phyloP scores from a whole-genome alignment of 2,113 vertebrate species.

The Dromaius novaehollandiae region DNA sequence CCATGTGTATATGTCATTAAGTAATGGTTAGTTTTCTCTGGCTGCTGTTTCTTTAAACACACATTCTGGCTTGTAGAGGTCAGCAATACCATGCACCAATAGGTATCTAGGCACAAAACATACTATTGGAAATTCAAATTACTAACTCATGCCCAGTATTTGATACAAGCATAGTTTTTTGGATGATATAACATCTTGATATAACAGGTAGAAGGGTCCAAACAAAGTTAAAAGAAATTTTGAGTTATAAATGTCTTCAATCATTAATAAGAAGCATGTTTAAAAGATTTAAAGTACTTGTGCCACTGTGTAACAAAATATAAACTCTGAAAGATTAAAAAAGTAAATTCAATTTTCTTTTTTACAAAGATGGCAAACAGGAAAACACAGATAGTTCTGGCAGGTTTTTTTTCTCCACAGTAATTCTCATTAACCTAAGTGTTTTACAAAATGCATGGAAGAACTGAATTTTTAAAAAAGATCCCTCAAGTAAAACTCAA shows the following conservation, averaged over 20 bases:
- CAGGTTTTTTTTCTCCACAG: background rate
- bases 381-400: background rate
- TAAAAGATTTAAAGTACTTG: background rate
- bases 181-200: background rate
- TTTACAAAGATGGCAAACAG: background rate
- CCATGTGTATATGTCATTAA: background rate
- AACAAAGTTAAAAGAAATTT: background rate
- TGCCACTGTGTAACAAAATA: background rate
- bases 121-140: background rate
- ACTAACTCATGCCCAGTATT: background rate
- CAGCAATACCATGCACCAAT: background rate
- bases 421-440: background rate
- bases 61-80: background rate
- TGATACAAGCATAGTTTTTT: background rate
- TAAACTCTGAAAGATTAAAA: background rate
- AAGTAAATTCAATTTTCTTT: background rate
- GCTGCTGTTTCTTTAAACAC: background rate
- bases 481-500: background rate
- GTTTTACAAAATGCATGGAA: background rate
- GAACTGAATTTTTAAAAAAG: background rate
- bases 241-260: background rate
- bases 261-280: background rate
- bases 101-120: background rate
- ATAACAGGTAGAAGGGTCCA: background rate
- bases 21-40: background rate